Conservation (phyloP, 2,888 invertebrate genomes). For the Gastracanthus pulcherrimus region DNA sequence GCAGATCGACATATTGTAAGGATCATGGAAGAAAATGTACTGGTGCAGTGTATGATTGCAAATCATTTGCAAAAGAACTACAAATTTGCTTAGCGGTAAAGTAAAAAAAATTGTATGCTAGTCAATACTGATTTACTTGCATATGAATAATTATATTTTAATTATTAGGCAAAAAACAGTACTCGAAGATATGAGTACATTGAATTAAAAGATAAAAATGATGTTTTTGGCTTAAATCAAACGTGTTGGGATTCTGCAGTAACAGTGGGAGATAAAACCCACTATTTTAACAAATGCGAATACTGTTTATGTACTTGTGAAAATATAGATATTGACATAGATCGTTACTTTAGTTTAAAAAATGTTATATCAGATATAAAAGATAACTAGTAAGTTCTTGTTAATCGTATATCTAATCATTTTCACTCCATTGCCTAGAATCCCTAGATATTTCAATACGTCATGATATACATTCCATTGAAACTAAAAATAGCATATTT, state of each 20-base stretch:
- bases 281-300: background rate
- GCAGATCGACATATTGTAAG: background rate
- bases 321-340: background rate
- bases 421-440: too few relatives aligned
- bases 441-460: too few relatives aligned
- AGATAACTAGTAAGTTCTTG: slow-evolving; percentile 15
- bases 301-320: slow-evolving; percentile 1
- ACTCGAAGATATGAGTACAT: background rate
- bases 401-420: too few relatives aligned
- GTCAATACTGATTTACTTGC: too few relatives aligned
- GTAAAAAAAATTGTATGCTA: background rate
- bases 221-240: background rate
- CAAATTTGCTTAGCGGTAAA: slow-evolving; percentile 5
- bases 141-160: background rate
- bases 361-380: background rate
- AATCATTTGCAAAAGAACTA: background rate
- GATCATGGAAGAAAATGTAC: background rate
- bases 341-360: slow-evolving; percentile 24
- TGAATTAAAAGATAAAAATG: too few relatives aligned
- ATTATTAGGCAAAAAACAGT: background rate
- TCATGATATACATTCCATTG: too few relatives aligned
- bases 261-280: background rate
- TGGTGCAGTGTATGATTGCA: background rate
- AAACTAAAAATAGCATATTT: too few relatives aligned
- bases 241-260: background rate